phyloP scores from a whole-genome alignment of 2,797 vertebrate species.

The Merluccius polli region DNA sequence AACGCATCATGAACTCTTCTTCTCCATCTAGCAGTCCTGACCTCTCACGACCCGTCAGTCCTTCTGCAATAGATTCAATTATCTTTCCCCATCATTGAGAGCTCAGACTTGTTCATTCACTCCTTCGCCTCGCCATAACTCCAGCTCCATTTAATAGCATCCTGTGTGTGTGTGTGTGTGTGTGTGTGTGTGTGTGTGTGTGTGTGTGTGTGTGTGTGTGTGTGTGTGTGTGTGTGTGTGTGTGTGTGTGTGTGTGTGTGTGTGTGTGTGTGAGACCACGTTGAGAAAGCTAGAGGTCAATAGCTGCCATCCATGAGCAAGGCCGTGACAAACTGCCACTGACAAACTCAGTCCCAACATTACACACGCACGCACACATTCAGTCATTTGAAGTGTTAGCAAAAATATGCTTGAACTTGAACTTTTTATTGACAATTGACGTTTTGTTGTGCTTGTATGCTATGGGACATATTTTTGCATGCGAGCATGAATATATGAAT shows the following conservation, averaged over 20 bases:
- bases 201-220: too few relatives aligned
- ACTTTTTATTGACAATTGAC: not conserved
- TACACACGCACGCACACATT: not conserved
- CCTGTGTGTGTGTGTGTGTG: not conserved
- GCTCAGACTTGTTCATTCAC: not conserved
- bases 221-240: too few relatives aligned
- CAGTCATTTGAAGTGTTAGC: not conserved
- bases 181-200: too few relatives aligned
- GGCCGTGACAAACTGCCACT: too few relatives aligned
- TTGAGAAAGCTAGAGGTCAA: too few relatives aligned
- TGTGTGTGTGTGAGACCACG: too few relatives aligned
- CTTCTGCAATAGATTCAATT: not conserved
- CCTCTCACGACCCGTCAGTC: not conserved
- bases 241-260: too few relatives aligned
- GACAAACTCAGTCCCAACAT: too few relatives aligned
- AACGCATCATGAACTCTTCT: not conserved
- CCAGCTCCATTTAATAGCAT: not conserved
- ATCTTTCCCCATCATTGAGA: not conserved
- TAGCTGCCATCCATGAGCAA: too few relatives aligned
- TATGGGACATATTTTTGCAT: not conserved
- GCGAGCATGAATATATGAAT: not conserved
- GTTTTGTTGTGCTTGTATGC: not conserved
- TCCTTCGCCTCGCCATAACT: not conserved
- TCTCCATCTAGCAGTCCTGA: not conserved
- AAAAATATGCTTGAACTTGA: not conserved